Percentiles rank a stretch among this genome's conserved stretches.
Evolutionary conservation across 2,888 invertebrate species (phyloP).

Genomic region (Nymphalis polychloros): DNA sequence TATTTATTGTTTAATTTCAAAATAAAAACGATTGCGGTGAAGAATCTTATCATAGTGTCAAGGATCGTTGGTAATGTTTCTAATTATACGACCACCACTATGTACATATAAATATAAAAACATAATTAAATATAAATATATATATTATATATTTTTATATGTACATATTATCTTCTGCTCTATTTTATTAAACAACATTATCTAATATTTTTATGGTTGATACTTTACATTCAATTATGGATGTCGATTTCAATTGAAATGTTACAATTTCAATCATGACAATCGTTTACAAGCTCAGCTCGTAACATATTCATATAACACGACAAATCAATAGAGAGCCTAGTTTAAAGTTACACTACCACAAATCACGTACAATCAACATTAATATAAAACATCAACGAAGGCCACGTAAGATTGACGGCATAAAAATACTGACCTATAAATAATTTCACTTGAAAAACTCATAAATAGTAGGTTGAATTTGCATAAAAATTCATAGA

Average conservation of each 20-base stretch:
- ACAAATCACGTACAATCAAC: conserved; percentile 2
- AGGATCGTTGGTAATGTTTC: too few species aligned
- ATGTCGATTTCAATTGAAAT: background rate
- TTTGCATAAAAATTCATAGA: conserved; percentile 44
- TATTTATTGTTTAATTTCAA: too few species aligned
- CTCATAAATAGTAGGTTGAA: conserved; percentile 28
- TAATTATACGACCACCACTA: too few species aligned
- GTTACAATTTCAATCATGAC: conserved; percentile 10
- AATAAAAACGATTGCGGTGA: too few species aligned
- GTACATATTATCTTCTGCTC: too few species aligned
- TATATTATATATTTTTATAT: too few species aligned
- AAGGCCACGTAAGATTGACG: conserved; percentile 9
- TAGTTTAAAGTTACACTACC: background rate
- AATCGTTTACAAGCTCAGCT: background rate
- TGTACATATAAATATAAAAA: too few species aligned
- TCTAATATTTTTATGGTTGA: background rate
- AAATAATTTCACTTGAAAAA: conserved; percentile 33
- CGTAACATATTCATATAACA: conserved; percentile 1
- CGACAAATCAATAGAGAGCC: background rate
- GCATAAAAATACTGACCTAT: conserved; percentile 1
- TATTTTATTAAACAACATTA: background rate
- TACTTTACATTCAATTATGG: conserved; percentile 1
- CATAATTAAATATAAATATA: too few species aligned
- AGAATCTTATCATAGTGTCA: too few species aligned
- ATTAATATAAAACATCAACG: conserved; percentile 7